These are phyloP conservation scores for Drosophila truncata DNA, from an alignment of 1,140 invertebrate genomes.

Conservation along the genomic window DNA sequence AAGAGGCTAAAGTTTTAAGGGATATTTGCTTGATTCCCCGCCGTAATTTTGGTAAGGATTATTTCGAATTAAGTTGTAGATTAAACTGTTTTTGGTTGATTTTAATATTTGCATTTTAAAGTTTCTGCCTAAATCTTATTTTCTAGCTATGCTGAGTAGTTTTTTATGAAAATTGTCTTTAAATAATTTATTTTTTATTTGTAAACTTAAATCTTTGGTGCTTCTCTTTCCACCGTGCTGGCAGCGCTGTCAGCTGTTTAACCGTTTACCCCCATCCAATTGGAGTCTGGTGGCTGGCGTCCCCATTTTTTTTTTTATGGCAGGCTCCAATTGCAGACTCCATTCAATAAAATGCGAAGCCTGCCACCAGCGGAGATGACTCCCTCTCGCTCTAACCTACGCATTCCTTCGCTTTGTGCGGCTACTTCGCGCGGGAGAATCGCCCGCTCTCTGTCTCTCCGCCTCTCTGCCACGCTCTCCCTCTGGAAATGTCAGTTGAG, in stretches of 20 bases:
- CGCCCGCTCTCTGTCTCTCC: conserved; percentile 17
- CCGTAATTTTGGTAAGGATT: too few species aligned
- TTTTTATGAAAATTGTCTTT: neutral
- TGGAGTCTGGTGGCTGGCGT: conserved; percentile 31
- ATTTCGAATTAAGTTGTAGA: neutral
- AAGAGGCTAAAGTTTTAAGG: too few species aligned
- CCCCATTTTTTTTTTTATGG: conserved; percentile 11
- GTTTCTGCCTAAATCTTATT: neutral
- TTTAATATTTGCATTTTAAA: neutral
- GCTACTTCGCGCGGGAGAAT: conserved; percentile 53
- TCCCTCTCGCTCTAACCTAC: conserved; percentile 14
- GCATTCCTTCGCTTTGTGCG: conserved; percentile 50
- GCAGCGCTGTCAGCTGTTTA: conserved; percentile 64
- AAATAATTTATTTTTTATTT: neutral
- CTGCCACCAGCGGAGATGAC: conserved; percentile 45
- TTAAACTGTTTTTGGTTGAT: too few species aligned
- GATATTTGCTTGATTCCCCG: neutral
- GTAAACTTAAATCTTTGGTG: too few species aligned
- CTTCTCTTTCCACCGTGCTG: conserved; percentile 33
- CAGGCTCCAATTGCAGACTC: conserved; percentile 50
- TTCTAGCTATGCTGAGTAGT: neutral
- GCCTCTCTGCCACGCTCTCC: conserved; percentile 21
- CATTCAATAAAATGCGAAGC: conserved; percentile 56
- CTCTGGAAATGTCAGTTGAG: conserved; percentile 60
- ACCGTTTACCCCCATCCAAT: conserved; percentile 9